Conservation (phyloP, 2,113 vertebrate species). For the Saimiri boliviensis region DNA sequence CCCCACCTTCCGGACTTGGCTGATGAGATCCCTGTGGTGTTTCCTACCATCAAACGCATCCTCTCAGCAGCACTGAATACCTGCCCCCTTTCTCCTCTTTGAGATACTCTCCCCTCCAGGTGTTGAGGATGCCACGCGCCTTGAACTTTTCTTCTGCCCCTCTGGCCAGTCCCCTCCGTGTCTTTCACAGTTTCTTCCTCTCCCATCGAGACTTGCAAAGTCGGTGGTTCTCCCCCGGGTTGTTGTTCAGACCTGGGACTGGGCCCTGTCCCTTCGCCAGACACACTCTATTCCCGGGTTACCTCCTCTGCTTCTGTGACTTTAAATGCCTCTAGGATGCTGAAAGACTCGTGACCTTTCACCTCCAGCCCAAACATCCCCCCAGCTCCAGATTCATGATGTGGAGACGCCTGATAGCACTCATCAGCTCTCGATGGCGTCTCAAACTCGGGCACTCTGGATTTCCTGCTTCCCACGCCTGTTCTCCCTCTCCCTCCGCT, state of each 20-base stretch:
- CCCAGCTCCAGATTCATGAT: neutral
- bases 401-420: neutral
- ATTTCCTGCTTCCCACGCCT: neutral
- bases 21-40: neutral
- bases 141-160: neutral
- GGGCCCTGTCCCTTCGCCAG: neutral
- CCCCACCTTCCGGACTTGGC: neutral
- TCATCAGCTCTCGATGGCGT: neutral
- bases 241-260: neutral
- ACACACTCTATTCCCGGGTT: neutral
- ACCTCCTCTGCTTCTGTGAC: too few species aligned
- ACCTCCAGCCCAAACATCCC: neutral
- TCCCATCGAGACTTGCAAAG: neutral
- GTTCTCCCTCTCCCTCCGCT: neutral
- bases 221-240: neutral
- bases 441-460: neutral
- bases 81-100: neutral
- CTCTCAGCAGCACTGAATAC: neutral
- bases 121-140: neutral
- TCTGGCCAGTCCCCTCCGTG: neutral
- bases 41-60: neutral
- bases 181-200: neutral
- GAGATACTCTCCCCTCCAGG: neutral
- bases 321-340: neutral
- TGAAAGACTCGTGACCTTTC: neutral